Evolutionary conservation across 2,888 invertebrate genomes (phyloP), one percentile per base, ranked within the genome.

Genomic region (Lasioglossum vierecki): DNA sequence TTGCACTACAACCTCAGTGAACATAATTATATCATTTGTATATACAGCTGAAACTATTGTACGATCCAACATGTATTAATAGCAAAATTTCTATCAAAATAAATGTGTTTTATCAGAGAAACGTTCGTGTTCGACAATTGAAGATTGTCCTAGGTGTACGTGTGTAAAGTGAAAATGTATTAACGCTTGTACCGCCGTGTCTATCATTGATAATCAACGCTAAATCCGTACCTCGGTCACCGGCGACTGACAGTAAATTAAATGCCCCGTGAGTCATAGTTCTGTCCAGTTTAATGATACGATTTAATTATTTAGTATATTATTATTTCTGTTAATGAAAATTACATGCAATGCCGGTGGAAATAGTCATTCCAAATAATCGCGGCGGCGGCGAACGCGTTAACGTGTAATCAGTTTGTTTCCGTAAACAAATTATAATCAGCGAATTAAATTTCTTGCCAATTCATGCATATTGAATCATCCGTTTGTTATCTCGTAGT

Each of bases 11-110:
- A 80, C 63, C 57, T 68, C 26, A 82, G 82, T 88, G 46, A 76
- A 74, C 39, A 76, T 79, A 81, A 76, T 74, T 44, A 81, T 86
- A 86, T 81, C 18, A 89, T 91, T 91, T 91, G 80, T 88, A 90
- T 80, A 84, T 89, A 89, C 77, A 66, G 71, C 44, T 76, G 22
- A 79, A 79, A 72, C 15, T 44, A 82, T 83, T 88, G 90, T 90
- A 86, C 71, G 15, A 72, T 57, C 39, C 71, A 74, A 82, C 46
- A 60, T 88, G 63, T 90, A 88, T 81, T 80, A 66, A 83, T 89
- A 82, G 46, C 49, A 57, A 76, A 86, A 72, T 66, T 53, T 79
- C 82, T 86, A 76, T 86, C 79, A 75, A 84, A 90, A 90, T 89
- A 88, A 89, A 86, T 85, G 79, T 91, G 77, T 76, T 78, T 35